A percentile compares a stretch with the other conserved stretches of the same genome.
phyloP scores from a whole-genome alignment of 2,888 invertebrate genomes.

The Eristalis pertinax region DNA sequence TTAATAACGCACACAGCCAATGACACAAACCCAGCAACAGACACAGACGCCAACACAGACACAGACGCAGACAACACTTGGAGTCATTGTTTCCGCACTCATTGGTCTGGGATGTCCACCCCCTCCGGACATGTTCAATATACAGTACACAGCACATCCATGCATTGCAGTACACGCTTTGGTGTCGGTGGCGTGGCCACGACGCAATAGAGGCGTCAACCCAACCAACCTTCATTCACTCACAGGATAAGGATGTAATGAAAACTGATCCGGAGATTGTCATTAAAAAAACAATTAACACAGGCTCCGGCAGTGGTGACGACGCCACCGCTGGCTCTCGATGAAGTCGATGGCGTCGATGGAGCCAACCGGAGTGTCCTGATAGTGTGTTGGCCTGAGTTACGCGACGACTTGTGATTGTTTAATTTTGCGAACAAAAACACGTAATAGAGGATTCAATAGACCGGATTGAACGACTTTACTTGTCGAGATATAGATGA shows the following conservation, averaged over 20 bases:
- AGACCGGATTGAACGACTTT: slow-evolving; percentile 29
- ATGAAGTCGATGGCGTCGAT: neutral
- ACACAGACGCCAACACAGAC: slow-evolving; percentile 34
- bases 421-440: slow-evolving; percentile 68
- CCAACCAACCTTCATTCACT: slow-evolving; percentile 66
- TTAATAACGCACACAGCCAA: slow-evolving; percentile 65
- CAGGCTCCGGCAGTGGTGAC: slow-evolving; percentile 50
- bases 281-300: slow-evolving; percentile 75
- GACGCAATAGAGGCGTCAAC: slow-evolving; percentile 72
- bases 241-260: slow-evolving; percentile 74
- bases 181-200: slow-evolving; percentile 39
- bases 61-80: neutral
- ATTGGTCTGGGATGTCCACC: slow-evolving; percentile 22
- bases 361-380: slow-evolving; percentile 3
- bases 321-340: neutral
- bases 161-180: slow-evolving; percentile 26
- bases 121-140: slow-evolving; percentile 52
- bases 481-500: neutral
- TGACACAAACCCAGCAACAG: slow-evolving; percentile 9
- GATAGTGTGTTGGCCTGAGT: slow-evolving; percentile 10
- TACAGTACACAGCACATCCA: slow-evolving; percentile 43
- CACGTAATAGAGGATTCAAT: slow-evolving; percentile 57
- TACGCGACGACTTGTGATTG: slow-evolving; percentile 53
- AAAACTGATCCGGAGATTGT: slow-evolving; percentile 75
- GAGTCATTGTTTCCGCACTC: slow-evolving; percentile 49